Conservation (phyloP, 1,140 invertebrate genomes). For the Atta cephalotes region DNA sequence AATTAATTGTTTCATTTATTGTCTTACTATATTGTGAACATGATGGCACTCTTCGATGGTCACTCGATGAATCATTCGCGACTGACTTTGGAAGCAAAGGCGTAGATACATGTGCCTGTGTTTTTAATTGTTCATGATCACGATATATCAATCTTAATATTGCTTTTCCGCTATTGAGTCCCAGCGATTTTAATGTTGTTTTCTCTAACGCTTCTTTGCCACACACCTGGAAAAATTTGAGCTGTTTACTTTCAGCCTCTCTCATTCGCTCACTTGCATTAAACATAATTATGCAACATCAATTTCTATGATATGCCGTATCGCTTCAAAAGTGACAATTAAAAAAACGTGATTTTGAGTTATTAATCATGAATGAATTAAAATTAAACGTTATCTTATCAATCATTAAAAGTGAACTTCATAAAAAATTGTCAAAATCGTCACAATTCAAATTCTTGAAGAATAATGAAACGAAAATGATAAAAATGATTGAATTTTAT, state of each 20-base stretch:
- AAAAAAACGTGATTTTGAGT: background rate
- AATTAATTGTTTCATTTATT: conserved; percentile 57
- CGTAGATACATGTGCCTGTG: conserved; percentile 89
- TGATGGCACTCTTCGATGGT: conserved; percentile 47
- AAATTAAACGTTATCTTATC: too few relatives aligned
- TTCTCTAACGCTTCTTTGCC: conserved; percentile 88
- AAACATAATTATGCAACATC: background rate
- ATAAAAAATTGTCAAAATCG: too few relatives aligned
- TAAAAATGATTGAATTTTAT: too few relatives aligned
- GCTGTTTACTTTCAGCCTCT: background rate
- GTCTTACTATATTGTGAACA: conserved; percentile 58
- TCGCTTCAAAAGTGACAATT: background rate
- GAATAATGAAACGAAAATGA: too few relatives aligned
- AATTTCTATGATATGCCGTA: background rate
- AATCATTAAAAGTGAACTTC: too few relatives aligned
- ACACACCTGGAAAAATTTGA: conserved; percentile 86
- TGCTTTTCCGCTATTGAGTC: conserved; percentile 91
- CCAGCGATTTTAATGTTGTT: conserved; percentile 91
- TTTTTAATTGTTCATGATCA: conserved; percentile 86
- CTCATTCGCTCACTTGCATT: background rate
- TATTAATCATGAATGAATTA: too few relatives aligned
- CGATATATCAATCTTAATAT: conserved; percentile 88
- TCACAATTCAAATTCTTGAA: too few relatives aligned
- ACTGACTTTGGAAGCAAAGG: conserved; percentile 81
- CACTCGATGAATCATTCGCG: conserved; percentile 15